Conservation (phyloP, 2,113 vertebrate species). For the Narcine bancroftii region DNA sequence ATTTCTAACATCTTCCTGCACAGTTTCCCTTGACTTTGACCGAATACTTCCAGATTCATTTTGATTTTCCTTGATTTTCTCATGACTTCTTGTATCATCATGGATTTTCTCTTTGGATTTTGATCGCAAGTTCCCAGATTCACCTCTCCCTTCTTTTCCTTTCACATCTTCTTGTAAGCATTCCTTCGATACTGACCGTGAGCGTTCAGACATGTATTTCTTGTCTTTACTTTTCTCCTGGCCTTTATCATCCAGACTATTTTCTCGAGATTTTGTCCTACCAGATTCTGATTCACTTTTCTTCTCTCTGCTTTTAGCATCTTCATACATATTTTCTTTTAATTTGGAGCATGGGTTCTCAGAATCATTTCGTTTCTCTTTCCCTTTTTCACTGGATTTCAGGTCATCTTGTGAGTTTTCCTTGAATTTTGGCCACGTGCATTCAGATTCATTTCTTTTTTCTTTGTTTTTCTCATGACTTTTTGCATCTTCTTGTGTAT, state of each 20-base stretch:
- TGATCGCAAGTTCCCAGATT: not conserved
- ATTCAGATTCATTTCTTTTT: conserved; percentile 22
- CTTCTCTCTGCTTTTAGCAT: conserved; percentile 17
- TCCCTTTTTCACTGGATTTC: not conserved
- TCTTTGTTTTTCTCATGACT: conserved; percentile 24
- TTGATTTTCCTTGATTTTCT: conserved; percentile 18
- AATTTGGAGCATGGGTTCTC: not conserved
- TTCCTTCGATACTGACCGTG: conserved; percentile 17
- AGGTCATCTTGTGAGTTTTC: not conserved
- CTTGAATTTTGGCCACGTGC: not conserved
- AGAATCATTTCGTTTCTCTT: conserved; percentile 18
- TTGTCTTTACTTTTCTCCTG: conserved; percentile 21
- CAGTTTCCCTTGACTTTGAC: conserved; percentile 5
- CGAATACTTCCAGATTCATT: not conserved
- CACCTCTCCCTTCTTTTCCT: not conserved
- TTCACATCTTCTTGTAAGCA: not conserved
- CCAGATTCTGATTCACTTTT: not conserved
- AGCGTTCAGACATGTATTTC: not conserved
- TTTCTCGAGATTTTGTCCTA: conserved; percentile 11
- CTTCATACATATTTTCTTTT: not conserved
- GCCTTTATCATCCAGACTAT: not conserved
- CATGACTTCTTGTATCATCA: conserved; percentile 15
- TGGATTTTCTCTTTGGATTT: conserved; percentile 22
- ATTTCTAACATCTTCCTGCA: not conserved
- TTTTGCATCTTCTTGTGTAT: not conserved